These are phyloP conservation scores for Neotragus pygmaeus DNA, from an alignment of 2,113 vertebrate genomes.

Conservation along the genomic window DNA sequence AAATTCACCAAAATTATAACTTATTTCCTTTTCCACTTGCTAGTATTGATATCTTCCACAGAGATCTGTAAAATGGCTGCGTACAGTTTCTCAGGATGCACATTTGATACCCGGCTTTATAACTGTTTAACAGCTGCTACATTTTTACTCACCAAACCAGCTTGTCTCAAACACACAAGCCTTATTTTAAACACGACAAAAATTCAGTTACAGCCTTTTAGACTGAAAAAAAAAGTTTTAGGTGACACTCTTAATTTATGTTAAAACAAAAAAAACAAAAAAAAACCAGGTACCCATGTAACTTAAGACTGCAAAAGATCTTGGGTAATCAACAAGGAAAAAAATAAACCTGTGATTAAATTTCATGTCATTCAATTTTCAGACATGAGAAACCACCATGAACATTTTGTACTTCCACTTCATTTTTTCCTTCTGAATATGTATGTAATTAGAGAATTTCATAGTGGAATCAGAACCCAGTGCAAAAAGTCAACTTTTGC, in stretches of 20 bases:
- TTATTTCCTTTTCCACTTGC: slow-evolving; percentile 57
- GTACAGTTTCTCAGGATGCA: slow-evolving; percentile 63
- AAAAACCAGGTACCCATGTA: slow-evolving; percentile 53
- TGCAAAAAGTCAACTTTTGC: neutral
- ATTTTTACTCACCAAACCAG: slow-evolving; percentile 68
- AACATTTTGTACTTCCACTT: neutral
- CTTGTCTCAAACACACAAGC: slow-evolving; percentile 49
- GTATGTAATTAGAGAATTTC: neutral
- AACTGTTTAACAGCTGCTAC: slow-evolving; percentile 70
- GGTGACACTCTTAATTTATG: slow-evolving; percentile 28
- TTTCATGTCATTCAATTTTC: neutral
- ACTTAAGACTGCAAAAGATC: slow-evolving; percentile 68
- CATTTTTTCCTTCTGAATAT: neutral
- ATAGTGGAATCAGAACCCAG: neutral
- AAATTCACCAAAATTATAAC: slow-evolving; percentile 83
- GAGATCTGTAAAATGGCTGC: slow-evolving; percentile 62
- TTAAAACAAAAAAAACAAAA: slow-evolving; percentile 41
- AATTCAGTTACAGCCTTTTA: slow-evolving; percentile 65
- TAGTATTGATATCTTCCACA: slow-evolving; percentile 72
- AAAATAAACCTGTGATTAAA: neutral
- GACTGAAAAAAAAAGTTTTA: neutral
- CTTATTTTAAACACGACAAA: slow-evolving; percentile 70
- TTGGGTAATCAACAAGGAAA: neutral
- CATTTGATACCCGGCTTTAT: slow-evolving; percentile 60
- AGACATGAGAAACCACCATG: neutral